Evolutionary conservation across 2,113 vertebrate genomes (phyloP).

Genomic region (Myiagra hebetior): DNA sequence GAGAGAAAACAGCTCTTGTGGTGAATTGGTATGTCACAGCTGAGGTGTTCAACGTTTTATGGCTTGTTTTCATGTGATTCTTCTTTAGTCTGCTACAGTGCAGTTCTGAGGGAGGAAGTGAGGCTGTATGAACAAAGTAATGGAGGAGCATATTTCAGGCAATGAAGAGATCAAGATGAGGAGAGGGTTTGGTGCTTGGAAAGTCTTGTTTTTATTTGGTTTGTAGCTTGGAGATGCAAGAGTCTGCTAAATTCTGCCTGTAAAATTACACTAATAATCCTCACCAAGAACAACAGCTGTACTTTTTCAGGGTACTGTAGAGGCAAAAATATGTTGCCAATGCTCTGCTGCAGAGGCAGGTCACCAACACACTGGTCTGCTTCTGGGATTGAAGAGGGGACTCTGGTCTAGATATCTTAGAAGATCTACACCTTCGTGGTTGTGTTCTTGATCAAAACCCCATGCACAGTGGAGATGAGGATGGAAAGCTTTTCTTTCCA

Average conservation of each 20-base stretch:
- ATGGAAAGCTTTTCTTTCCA: background rate
- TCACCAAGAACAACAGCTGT: background rate
- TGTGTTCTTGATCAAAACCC: background rate
- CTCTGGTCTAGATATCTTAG: fast-evolving
- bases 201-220: background rate
- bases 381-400: background rate
- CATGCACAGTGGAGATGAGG: background rate
- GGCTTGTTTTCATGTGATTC: background rate
- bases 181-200: background rate
- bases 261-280: background rate
- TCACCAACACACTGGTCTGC: background rate
- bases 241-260: background rate
- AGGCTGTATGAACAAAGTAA: background rate
- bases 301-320: background rate
- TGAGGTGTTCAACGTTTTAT: background rate
- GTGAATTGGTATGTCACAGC: background rate
- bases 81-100: background rate
- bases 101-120: fast-evolving
- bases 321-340: background rate
- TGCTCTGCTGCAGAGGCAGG: fast-evolving
- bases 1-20: background rate
- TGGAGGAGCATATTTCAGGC: background rate
- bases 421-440: background rate
- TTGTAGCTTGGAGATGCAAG: background rate
- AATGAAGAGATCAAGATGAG: background rate